Percentiles rank a stretch among this genome's conserved stretches.
phyloP scores from a whole-genome alignment of 2,113 vertebrate species.

The Litocranius walleri region DNA sequence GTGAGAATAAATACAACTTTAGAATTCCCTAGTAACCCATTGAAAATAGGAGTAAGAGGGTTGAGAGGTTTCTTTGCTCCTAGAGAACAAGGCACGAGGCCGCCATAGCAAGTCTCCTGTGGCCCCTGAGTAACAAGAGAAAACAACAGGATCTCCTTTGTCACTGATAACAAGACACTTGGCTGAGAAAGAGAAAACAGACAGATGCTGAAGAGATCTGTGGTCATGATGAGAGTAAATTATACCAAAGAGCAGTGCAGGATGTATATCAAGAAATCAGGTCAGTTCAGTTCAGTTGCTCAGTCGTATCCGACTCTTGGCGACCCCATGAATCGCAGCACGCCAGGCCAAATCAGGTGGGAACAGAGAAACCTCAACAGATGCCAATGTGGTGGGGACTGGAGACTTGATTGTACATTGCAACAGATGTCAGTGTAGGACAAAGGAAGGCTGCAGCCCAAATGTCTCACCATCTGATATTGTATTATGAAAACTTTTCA shows the following conservation, averaged over 20 bases:
- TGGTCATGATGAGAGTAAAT: background rate
- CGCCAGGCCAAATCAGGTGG: background rate
- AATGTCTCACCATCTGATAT: background rate
- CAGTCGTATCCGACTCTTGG: too few species aligned
- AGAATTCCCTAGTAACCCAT: background rate
- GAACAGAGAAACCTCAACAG: constrained; percentile 9
- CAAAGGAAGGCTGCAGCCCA: background rate
- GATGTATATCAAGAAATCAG: background rate
- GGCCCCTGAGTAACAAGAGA: background rate
- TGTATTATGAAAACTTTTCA: background rate
- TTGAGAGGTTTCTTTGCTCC: background rate
- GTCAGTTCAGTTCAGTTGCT: background rate
- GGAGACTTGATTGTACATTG: background rate
- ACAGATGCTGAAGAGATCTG: background rate
- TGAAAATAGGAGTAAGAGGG: background rate
- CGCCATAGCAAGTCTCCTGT: background rate
- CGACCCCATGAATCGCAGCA: too few species aligned
- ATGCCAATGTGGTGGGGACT: background rate
- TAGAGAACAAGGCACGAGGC: background rate
- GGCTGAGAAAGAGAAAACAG: background rate
- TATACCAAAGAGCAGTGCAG: background rate
- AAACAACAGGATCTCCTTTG: background rate
- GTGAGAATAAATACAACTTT: background rate
- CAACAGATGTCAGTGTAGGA: background rate
- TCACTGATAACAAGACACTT: background rate